Evolutionary conservation across 2,113 vertebrate genomes (phyloP).

Genomic region (Myrmecophaga tridactyla): DNA sequence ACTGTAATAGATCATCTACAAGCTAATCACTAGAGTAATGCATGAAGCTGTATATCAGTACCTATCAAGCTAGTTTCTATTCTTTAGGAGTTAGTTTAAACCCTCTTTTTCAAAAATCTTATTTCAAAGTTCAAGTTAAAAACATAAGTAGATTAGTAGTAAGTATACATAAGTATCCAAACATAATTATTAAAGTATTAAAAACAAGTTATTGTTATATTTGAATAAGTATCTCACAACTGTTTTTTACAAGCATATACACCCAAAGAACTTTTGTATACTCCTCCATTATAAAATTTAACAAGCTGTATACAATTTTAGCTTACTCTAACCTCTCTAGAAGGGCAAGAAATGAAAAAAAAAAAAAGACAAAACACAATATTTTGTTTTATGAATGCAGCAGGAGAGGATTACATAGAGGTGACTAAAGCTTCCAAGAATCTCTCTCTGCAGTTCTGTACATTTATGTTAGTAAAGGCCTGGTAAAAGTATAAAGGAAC

Average conservation of each 20-base stretch:
- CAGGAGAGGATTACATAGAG: background rate
- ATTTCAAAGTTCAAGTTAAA: background rate
- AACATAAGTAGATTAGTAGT: background rate
- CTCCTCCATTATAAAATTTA: background rate
- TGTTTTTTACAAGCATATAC: background rate
- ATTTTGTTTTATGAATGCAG: background rate
- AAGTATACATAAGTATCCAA: background rate
- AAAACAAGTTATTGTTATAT: background rate
- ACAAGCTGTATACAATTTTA: background rate
- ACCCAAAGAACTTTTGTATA: background rate
- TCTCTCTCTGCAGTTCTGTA: background rate
- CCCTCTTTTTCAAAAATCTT: background rate
- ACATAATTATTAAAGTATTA: background rate
- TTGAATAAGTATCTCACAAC: background rate
- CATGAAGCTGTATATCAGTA: background rate
- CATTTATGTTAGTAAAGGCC: background rate
- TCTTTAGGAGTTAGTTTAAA: slow-evolving; percentile 21
- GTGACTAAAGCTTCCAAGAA: background rate
- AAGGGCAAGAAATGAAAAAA: background rate
- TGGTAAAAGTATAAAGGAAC: background rate
- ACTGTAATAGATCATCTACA: background rate
- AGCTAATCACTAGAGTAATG: background rate
- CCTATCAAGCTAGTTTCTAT: background rate
- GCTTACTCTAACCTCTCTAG: background rate
- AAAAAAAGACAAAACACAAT: no score